Evolutionary conservation across 2,797 vertebrate species (phyloP).

Genomic region (Florisuga fusca): DNA sequence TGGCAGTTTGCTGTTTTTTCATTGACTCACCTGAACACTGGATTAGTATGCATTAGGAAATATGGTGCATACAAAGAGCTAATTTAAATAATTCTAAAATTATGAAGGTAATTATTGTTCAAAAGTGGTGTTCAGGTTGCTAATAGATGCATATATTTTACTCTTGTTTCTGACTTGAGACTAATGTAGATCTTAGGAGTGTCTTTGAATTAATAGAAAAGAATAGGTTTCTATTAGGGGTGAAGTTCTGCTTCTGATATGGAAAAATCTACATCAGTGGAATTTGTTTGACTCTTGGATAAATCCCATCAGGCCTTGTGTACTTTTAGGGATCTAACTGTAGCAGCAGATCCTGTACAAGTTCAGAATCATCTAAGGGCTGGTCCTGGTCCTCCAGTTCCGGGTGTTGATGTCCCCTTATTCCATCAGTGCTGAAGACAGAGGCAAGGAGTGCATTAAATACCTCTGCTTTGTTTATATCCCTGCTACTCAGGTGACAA

Average conservation of each 20-base stretch:
- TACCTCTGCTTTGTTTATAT: too few relatives aligned
- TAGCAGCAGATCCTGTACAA: too few relatives aligned
- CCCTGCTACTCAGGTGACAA: too few relatives aligned
- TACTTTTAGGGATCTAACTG: too few relatives aligned
- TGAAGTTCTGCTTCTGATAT: neutral
- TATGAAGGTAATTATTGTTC: neutral
- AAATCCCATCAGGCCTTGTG: too few relatives aligned
- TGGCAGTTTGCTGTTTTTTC: neutral
- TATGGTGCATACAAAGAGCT: neutral
- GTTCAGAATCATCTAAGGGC: too few relatives aligned
- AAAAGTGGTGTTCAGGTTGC: neutral
- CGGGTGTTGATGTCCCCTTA: too few relatives aligned
- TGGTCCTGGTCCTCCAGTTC: too few relatives aligned
- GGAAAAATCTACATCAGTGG: neutral
- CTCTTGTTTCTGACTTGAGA: neutral
- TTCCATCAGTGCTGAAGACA: too few relatives aligned
- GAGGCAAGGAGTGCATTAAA: too few relatives aligned
- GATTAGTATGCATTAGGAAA: neutral
- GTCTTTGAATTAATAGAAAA: neutral
- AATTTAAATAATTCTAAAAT: conserved; percentile 23
- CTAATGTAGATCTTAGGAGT: neutral
- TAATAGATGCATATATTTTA: neutral
- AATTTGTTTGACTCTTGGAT: neutral
- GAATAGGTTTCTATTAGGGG: neutral
- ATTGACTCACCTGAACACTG: neutral